Conservation (phyloP, 2,113 vertebrate species). For the Trinectes maculatus region DNA sequence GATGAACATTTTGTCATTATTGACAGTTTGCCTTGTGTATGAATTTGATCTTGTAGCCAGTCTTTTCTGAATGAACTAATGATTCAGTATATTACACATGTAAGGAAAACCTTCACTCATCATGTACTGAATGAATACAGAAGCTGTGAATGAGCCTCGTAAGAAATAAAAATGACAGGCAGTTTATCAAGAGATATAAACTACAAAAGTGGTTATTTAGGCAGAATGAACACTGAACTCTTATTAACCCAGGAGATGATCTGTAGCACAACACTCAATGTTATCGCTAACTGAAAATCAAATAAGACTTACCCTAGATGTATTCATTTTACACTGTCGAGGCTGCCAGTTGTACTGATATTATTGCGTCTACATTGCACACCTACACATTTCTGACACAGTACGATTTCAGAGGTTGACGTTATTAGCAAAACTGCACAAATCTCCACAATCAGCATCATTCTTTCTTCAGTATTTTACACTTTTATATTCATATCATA, state of each 20-base stretch:
- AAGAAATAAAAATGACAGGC: not conserved
- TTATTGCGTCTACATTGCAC: not conserved
- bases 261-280: not conserved
- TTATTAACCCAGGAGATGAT: not conserved
- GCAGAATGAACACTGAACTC: too few relatives aligned
- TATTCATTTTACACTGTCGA: not conserved
- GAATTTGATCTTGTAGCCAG: too few relatives aligned
- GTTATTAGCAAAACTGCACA: not conserved
- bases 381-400: not conserved
- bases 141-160: too few relatives aligned
- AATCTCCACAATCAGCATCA: not conserved
- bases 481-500: conserved; percentile 17
- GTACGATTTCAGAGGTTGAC: not conserved
- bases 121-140: not conserved
- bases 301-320: too few relatives aligned
- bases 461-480: not conserved
- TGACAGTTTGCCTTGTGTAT: too few relatives aligned
- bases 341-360: too few relatives aligned
- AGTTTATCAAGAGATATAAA: too few relatives aligned
- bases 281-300: not conserved
- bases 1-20: too few relatives aligned
- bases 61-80: too few relatives aligned
- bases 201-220: too few relatives aligned
- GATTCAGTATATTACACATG: too few relatives aligned
- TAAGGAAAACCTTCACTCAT: too few relatives aligned